Percentiles rank a stretch among this genome's conserved stretches.
Conservation (phyloP, 2,113 vertebrate genomes). For the Nyctereutes procyonoides region DNA sequence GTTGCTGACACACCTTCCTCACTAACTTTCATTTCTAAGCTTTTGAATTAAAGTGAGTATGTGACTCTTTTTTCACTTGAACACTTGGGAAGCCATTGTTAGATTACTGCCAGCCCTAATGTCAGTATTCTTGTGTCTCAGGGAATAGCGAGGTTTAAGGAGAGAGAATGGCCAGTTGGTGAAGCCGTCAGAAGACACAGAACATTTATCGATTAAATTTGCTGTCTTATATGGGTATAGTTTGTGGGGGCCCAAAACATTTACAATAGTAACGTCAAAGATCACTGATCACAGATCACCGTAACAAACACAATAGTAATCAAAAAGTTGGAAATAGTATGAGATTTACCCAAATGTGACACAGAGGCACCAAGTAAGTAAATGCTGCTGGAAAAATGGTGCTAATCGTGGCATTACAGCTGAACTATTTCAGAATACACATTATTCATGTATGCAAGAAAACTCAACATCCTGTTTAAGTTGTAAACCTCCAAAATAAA, state of each 20-base stretch:
- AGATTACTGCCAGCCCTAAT: not conserved
- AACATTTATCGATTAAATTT: not conserved
- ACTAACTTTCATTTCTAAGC: not conserved
- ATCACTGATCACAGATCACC: not conserved
- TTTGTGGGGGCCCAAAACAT: not conserved
- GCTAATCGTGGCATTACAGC: not conserved
- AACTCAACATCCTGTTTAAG: conserved; percentile 12
- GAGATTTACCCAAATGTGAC: not conserved
- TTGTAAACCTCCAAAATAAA: conserved; percentile 16
- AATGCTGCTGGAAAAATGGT: not conserved
- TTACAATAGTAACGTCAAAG: not conserved
- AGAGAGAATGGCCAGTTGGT: not conserved
- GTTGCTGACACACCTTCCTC: not conserved
- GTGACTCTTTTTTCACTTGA: not conserved
- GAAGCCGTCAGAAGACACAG: not conserved
- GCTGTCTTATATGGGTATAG: not conserved
- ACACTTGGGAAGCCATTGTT: not conserved
- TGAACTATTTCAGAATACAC: conserved; percentile 26
- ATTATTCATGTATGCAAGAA: conserved; percentile 12
- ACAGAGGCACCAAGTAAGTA: not conserved
- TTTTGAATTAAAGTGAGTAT: not conserved
- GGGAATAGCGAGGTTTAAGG: not conserved
- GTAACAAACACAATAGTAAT: not conserved
- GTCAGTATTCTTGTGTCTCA: not conserved
- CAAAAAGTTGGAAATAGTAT: not conserved